Percentiles rank a stretch among this genome's conserved stretches.
phyloP scores from a whole-genome alignment of 2,113 vertebrate species.

The Python bivittatus region DNA sequence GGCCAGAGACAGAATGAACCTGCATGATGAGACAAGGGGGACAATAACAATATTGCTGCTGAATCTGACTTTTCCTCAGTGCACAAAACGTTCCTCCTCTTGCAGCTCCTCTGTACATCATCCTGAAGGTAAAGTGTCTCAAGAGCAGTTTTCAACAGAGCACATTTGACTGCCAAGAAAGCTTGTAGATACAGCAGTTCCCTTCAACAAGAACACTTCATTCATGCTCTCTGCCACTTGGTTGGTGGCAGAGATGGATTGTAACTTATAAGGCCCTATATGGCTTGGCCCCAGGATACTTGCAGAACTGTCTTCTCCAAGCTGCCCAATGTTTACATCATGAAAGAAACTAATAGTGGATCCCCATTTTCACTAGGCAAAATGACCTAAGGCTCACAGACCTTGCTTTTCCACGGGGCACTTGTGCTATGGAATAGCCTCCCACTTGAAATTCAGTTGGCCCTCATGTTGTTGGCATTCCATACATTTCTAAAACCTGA shows the following conservation, averaged over 20 bases:
- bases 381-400: neutral
- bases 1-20: constrained; percentile 91
- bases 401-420: neutral
- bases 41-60: neutral
- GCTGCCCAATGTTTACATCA: neutral
- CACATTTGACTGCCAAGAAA: neutral
- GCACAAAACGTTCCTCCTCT: neutral
- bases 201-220: neutral
- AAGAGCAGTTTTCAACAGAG: neutral
- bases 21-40: constrained; percentile 62
- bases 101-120: neutral
- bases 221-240: neutral
- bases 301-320: neutral
- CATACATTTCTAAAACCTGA: neutral
- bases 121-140: neutral
- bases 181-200: neutral
- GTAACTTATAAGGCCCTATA: neutral
- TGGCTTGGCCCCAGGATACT: neutral
- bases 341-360: neutral
- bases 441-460: neutral
- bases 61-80: neutral
- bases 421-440: neutral
- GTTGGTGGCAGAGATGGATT: neutral
- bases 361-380: neutral
- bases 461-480: neutral